Evolutionary conservation across 2,888 invertebrate genomes (phyloP).

Genomic region (Dryadula phaetusa): DNA sequence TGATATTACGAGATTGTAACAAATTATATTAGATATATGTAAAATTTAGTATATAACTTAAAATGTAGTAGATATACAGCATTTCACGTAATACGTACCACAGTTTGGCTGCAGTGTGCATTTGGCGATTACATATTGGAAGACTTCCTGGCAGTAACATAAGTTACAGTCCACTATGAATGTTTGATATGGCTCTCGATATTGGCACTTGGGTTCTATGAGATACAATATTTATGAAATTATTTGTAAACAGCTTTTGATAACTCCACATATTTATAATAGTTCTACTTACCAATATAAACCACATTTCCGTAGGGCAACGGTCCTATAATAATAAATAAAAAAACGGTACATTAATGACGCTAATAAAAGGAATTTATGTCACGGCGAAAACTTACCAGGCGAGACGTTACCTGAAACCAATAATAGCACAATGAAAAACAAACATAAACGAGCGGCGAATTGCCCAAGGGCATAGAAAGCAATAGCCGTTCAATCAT

Average conservation of each 20-base stretch:
- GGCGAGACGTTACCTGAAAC: slow-evolving; percentile 46
- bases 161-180: slow-evolving; percentile 48
- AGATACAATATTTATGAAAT: background rate
- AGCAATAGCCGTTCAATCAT: slow-evolving; percentile 52
- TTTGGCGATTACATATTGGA: slow-evolving; percentile 51
- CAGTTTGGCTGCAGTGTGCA: slow-evolving; percentile 48
- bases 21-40: background rate
- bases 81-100: slow-evolving; percentile 37
- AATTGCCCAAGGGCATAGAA: slow-evolving; percentile 49
- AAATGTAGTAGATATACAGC: background rate
- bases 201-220: slow-evolving; percentile 52
- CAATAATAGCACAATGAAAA: slow-evolving; percentile 40
- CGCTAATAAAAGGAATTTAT: slow-evolving; percentile 42
- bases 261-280: slow-evolving; percentile 7
- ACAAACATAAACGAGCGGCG: slow-evolving; percentile 41
- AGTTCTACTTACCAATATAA: slow-evolving; percentile 49
- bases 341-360: slow-evolving; percentile 34
- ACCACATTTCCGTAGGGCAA: slow-evolving; percentile 40
- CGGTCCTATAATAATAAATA: slow-evolving; percentile 40
- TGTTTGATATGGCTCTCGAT: slow-evolving; percentile 46
- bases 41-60: no score
- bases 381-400: slow-evolving; percentile 43
- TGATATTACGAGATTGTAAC: background rate
- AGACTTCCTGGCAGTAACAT: slow-evolving; percentile 51
- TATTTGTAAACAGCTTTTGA: slow-evolving; percentile 18